phyloP scores from a whole-genome alignment of 1,140 invertebrate species.

The Formica exsecta region DNA sequence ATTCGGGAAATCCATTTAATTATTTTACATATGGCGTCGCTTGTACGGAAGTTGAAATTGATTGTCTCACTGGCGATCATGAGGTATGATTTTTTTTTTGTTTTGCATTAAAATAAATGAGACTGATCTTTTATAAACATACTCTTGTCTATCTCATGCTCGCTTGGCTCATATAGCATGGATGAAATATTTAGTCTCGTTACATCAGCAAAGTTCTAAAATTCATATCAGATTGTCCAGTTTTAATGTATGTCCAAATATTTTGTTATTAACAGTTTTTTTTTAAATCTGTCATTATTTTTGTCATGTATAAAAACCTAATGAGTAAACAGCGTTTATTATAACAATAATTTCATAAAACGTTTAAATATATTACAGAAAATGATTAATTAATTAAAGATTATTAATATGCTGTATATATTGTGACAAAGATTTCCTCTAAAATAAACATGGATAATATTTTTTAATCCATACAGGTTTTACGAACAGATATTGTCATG shows the following conservation, averaged over 20 bases:
- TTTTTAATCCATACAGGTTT: conserved; percentile 86
- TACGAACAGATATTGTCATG: conserved; percentile 97
- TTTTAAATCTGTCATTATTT: too few species aligned
- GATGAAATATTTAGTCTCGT: too few species aligned
- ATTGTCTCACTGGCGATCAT: conserved; percentile 96
- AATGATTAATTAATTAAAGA: neutral
- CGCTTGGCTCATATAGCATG: too few species aligned
- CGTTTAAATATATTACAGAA: neutral
- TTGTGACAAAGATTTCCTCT: neutral
- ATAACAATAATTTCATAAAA: conserved; percentile 3
- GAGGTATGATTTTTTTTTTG: conserved; percentile 85
- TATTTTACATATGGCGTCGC: conserved; percentile 94
- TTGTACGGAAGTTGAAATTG: conserved; percentile 94
- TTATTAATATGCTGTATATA: neutral
- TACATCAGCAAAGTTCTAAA: too few species aligned
- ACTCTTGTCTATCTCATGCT: neutral
- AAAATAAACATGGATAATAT: conserved; percentile 12
- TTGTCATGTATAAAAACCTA: too few species aligned
- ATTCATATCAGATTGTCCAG: too few species aligned
- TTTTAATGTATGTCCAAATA: too few species aligned
- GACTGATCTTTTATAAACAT: neutral
- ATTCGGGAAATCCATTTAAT: conserved; percentile 91
- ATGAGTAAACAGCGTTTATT: too few species aligned
- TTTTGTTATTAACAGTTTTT: too few species aligned
- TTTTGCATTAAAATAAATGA: conserved; percentile 9